Evolutionary conservation across 1,140 invertebrate genomes (phyloP), one percentile per base, ranked within the genome.

Genomic region (Drosophila pectinifera): DNA sequence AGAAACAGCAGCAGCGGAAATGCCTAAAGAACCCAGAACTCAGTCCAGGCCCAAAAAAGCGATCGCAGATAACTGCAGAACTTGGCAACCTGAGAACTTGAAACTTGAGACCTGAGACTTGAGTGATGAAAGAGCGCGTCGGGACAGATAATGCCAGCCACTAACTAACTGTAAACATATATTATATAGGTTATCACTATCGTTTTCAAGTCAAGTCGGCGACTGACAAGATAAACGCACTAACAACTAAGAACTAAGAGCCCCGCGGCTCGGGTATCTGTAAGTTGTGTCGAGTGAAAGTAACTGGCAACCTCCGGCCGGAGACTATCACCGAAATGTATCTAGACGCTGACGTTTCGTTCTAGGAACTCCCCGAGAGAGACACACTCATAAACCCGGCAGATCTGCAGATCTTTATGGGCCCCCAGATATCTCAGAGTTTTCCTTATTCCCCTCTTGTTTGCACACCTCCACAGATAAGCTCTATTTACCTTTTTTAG

Each of bases 131-230:
- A 59, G 36, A 41, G 28, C 59, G 59, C 58, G 43, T 53, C 39
- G 53, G 49, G 16, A 13, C 39, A 74, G 81, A 80, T 78, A 84
- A 73, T 76, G 76, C 65, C 48, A 51, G 58, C 64, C 56, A 82
- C 82, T 88, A 86, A 88, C 75, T 76, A 63, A 74, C 69, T 74
- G 64, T 70, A 74, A 78, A 54, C 70, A 64, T 64, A 45, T 81
- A 74, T 59, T 62, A 86, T 79, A 73, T 86, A 86, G 83, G 83
- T 86, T 86, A 86, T 86, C 83, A 79, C 72, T 88, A 86, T 81
- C 78, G 75, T 72, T 82, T 73, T 63, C 31, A 46, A 72, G 49
- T 73, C 43, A 51, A 51, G 49, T 51, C 49, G 28, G 42, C 53
- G 56, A 42, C 79, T 72, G 83, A 83, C 84, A 89, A 86, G 83